Evolutionary conservation across 2,888 invertebrate species (phyloP).

Genomic region (Plagodis dolabraria): DNA sequence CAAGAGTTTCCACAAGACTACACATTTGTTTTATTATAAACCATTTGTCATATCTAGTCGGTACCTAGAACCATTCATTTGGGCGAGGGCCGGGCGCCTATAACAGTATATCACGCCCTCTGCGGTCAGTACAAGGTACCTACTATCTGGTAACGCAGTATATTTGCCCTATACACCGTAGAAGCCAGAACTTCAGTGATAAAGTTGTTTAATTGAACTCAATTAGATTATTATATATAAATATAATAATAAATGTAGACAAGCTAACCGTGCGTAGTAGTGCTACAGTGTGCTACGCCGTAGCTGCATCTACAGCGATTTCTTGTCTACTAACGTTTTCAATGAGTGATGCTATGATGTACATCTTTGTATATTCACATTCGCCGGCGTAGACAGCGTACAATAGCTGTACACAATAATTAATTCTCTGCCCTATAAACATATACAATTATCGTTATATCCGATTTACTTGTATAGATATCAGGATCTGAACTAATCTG

Average conservation of each 20-base stretch:
- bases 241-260: background rate
- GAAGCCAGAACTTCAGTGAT: background rate
- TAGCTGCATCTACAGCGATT: background rate
- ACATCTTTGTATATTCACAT: too few relatives aligned
- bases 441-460: too few relatives aligned
- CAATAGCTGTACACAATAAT: too few relatives aligned
- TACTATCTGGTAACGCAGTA: conserved; percentile 29
- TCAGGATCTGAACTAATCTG: too few relatives aligned
- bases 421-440: too few relatives aligned
- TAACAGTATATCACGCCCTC: conserved; percentile 55
- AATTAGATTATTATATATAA: background rate
- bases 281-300: background rate
- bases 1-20: conserved; percentile 21
- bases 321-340: too few relatives aligned
- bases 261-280: background rate
- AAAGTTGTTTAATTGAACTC: background rate
- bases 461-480: too few relatives aligned
- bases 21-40: conserved; percentile 45
- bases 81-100: conserved; percentile 49
- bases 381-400: too few relatives aligned
- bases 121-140: conserved; percentile 45
- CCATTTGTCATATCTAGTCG: conserved; percentile 50
- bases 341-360: too few relatives aligned
- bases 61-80: conserved; percentile 51
- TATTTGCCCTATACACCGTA: conserved; percentile 21